A percentile compares a stretch with the other conserved stretches of the same genome.
phyloP scores from a whole-genome alignment of 2,797 vertebrate genomes.

The Eremophila alpestris region DNA sequence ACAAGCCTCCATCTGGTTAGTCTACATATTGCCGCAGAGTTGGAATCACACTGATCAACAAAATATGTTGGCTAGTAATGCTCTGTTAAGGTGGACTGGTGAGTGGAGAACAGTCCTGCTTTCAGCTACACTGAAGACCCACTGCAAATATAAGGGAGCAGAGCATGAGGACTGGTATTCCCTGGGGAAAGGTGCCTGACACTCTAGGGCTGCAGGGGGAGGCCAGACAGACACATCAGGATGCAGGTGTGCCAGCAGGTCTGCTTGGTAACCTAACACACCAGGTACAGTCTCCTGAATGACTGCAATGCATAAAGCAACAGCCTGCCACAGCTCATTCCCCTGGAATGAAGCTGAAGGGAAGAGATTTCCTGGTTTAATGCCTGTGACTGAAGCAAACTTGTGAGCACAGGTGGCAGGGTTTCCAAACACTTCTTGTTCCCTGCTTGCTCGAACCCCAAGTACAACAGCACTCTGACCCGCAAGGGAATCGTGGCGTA shows the following conservation, averaged over 20 bases:
- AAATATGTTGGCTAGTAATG: slow-evolving; percentile 44
- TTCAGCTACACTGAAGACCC: background rate
- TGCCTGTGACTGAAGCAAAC: background rate
- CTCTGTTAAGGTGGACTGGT: slow-evolving; percentile 59
- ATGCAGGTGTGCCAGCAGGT: background rate
- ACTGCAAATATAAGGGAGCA: background rate
- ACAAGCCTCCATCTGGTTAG: slow-evolving; percentile 66
- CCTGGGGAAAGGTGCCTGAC: fast-evolving
- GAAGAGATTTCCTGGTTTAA: background rate
- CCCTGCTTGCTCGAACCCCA: fast-evolving
- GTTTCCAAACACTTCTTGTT: background rate
- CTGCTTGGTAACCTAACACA: background rate
- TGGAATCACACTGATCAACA: slow-evolving; percentile 64
- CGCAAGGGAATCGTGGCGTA: fast-evolving
- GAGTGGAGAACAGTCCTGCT: background rate
- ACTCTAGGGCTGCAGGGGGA: background rate
- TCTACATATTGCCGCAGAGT: slow-evolving; percentile 52
- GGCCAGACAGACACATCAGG: background rate
- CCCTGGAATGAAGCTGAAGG: background rate
- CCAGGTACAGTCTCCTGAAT: background rate
- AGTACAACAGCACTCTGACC: background rate
- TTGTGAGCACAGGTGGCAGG: background rate
- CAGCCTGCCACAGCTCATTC: background rate
- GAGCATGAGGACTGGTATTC: fast-evolving
- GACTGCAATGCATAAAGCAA: background rate